A percentile compares a stretch with the other conserved stretches of the same genome.
Evolutionary conservation across 1,140 invertebrate species (phyloP).

Genomic region (Diorhabda carinulata): DNA sequence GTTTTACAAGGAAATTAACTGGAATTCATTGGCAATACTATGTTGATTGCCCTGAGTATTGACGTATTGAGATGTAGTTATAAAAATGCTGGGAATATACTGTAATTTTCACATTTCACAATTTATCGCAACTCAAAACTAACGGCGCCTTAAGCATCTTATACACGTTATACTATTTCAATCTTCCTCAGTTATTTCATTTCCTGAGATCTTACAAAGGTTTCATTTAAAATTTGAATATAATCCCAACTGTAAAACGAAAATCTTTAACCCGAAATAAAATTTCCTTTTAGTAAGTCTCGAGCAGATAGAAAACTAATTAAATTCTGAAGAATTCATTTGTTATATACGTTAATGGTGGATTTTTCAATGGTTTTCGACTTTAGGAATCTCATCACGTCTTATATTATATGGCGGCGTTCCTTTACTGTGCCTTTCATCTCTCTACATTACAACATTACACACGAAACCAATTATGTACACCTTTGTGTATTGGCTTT

Average conservation of each 20-base stretch:
- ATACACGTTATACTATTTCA: background rate
- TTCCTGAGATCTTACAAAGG: background rate
- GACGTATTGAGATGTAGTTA: too few relatives aligned
- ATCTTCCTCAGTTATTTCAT: background rate
- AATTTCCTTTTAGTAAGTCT: background rate
- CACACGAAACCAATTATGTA: constrained; percentile 46
- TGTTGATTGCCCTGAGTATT: too few relatives aligned
- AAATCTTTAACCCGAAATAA: background rate
- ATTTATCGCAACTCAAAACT: too few relatives aligned
- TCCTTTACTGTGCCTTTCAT: constrained; percentile 42
- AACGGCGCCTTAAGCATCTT: too few relatives aligned
- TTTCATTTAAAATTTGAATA: constrained; percentile 3
- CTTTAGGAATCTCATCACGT: constrained; percentile 40
- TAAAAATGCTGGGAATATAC: too few relatives aligned
- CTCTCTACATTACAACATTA: constrained; percentile 45
- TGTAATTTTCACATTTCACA: too few relatives aligned
- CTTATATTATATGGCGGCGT: constrained; percentile 36
- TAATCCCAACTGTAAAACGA: background rate
- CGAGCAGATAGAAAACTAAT: constrained; percentile 23
- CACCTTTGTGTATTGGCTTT: constrained; percentile 44
- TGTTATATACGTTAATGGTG: constrained; percentile 20
- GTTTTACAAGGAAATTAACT: too few relatives aligned
- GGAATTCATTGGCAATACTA: too few relatives aligned
- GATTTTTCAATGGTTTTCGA: constrained; percentile 25
- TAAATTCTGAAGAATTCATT: constrained; percentile 29